Percentiles rank a stretch among this genome's conserved stretches.
phyloP scores from a whole-genome alignment of 2,888 invertebrate species.

The Aporophyla lueneburgensis region DNA sequence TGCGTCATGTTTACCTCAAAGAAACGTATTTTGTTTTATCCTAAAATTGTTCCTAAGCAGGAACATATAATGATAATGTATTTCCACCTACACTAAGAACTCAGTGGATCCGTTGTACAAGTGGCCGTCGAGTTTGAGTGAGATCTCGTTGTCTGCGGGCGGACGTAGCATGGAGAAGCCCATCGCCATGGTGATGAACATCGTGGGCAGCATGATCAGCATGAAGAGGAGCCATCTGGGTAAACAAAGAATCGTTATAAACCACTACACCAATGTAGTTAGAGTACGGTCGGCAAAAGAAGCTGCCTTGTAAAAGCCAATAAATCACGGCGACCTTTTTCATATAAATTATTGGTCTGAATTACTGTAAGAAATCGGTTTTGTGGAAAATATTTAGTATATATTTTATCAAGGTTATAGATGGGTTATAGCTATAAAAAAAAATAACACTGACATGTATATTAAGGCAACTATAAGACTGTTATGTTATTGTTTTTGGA shows the following conservation, averaged over 20 bases:
- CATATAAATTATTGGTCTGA: no score
- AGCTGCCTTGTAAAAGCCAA: background rate
- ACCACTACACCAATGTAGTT: background rate
- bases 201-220: constrained; percentile 90
- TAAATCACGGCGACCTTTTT: background rate
- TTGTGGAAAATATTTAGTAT: no score
- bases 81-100: constrained; percentile 79
- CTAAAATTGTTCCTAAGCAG: no score
- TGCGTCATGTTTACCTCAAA: no score
- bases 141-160: constrained; percentile 91
- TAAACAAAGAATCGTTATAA: background rate
- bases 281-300: background rate
- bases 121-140: constrained; percentile 86
- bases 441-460: no score
- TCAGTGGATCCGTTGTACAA: constrained; percentile 87
- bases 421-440: no score
- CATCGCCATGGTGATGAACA: constrained; percentile 93
- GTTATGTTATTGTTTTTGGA: no score
- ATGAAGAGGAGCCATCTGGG: constrained; percentile 90
- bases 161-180: constrained; percentile 92
- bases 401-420: no score
- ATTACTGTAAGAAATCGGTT: no score
- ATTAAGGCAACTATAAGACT: no score
- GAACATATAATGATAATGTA: no score
- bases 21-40: no score